Evolutionary conservation across 2,888 invertebrate species (phyloP).

Genomic region (Erpobdella octoculata): DNA sequence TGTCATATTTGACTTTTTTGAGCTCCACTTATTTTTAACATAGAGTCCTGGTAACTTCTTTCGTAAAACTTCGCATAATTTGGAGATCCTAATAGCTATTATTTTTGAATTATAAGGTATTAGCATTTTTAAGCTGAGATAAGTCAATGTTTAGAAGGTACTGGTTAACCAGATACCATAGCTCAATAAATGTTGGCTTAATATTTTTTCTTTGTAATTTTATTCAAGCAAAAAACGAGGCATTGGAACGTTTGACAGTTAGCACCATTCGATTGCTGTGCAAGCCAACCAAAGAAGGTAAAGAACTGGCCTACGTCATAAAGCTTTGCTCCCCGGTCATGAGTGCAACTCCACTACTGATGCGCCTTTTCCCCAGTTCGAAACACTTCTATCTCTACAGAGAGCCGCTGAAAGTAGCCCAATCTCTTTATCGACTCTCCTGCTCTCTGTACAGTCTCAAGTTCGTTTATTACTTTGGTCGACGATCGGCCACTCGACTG

Average conservation of each 20-base stretch:
- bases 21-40: too few species aligned
- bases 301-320: constrained; percentile 14
- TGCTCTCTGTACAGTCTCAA: constrained; percentile 22
- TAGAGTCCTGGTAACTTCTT: too few species aligned
- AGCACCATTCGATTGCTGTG: constrained; percentile 32
- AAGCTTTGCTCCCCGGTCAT: constrained; percentile 29
- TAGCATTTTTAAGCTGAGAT: too few species aligned
- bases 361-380: constrained; percentile 29
- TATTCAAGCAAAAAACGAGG: not conserved
- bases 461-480: constrained; percentile 24
- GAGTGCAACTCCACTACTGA: constrained; percentile 9
- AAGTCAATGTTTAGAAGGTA: too few species aligned
- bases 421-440: constrained; percentile 28
- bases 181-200: too few species aligned
- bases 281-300: constrained; percentile 20
- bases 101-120: too few species aligned
- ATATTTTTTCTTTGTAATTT: not conserved
- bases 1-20: too few species aligned
- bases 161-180: too few species aligned
- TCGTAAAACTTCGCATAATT: too few species aligned
- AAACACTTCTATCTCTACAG: constrained; percentile 31
- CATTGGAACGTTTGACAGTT: constrained; percentile 13
- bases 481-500: constrained; percentile 12
- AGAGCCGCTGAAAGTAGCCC: constrained; percentile 29
- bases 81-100: too few species aligned